Evolutionary conservation across 2,797 vertebrate species (phyloP), one percentile per base, ranked within the genome.

Genomic region (Discoglossus pictus): DNA sequence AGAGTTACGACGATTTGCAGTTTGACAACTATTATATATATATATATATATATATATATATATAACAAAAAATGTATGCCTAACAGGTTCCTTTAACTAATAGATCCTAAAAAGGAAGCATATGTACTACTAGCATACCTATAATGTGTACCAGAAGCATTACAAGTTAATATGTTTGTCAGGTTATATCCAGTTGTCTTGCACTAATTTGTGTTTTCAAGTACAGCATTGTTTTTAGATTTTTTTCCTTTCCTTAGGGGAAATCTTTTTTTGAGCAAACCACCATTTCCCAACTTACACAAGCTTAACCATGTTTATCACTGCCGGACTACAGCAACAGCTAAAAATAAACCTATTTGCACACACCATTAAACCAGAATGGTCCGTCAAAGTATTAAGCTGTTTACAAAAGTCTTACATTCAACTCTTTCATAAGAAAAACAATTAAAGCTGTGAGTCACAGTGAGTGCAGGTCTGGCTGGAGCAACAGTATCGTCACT

Each of bases 271-370:
- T 42, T 40, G 18, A 13, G 6, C 10, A n/a, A 13, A 35, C 12
- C 15, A 38, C 48, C 20, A 61, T 36, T 17, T 13, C 12, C 36
- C 24, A 40, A 12, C n/a, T 24, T 42, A 6, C 40, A 34, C 24
- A 16, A 46, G 15, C 36, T 42, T 51, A 51, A 23, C 46, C 34
- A 53, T 61, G 27, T 60, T 68, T 61, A 70, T 42, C 60, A 56
- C 2, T 16, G 71, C 53, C 65, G 54, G 64, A 77, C 76, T 50
- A 34, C 7, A 64, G 73, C 78, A 61, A 55, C 74, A 79, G 80
- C 81, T 84, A 83, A 86, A 85, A 87, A 83, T 82, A 87, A 82
- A 54, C 54, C 73, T 81, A 65, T 64, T 79, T 68, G 40, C 79
- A 63, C 75, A 82, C 82, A 78, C 85, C 84, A 85, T 70, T 68